phyloP scores from a whole-genome alignment of 2,888 invertebrate species.

The Microplitis deprimator region DNA sequence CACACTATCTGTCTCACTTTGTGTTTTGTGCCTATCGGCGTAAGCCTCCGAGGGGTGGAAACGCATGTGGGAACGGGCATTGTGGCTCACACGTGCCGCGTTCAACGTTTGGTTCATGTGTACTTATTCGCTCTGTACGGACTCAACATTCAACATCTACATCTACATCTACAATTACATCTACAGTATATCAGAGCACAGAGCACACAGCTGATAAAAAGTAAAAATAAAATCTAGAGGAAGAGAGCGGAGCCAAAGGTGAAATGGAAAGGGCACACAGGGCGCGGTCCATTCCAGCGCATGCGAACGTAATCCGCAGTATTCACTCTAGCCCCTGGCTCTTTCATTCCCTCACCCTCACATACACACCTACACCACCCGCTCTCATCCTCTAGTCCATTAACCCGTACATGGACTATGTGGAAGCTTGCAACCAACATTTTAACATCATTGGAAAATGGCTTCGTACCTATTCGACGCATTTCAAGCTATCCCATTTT shows the following conservation, averaged over 20 bases:
- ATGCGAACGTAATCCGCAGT: conserved; percentile 63
- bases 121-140: not conserved
- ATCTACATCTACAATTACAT: conserved; percentile 52
- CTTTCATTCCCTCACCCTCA: not conserved
- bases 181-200: conserved; percentile 31
- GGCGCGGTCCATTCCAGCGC: conserved; percentile 68
- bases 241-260: conserved; percentile 32
- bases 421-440: conserved; percentile 18
- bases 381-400: conserved; percentile 12
- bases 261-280: conserved; percentile 60
- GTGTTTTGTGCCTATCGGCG: conserved; percentile 31
- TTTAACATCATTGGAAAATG: conserved; percentile 42
- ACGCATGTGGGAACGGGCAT: conserved; percentile 74
- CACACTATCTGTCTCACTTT: conserved; percentile 20
- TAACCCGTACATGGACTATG: conserved; percentile 10
- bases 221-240: conserved; percentile 34
- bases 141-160: conserved; percentile 44
- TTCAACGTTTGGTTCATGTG: not conserved
- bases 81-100: conserved; percentile 75
- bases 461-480: conserved; percentile 38
- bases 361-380: conserved; percentile 21
- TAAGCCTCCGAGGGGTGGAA: conserved; percentile 43
- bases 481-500: not conserved
- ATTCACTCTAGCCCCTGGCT: not conserved
- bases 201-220: conserved; percentile 33